Evolutionary conservation across 2,113 vertebrate genomes (phyloP), one percentile per base, ranked within the genome.

Genomic region (Elgaria multicarinata): DNA sequence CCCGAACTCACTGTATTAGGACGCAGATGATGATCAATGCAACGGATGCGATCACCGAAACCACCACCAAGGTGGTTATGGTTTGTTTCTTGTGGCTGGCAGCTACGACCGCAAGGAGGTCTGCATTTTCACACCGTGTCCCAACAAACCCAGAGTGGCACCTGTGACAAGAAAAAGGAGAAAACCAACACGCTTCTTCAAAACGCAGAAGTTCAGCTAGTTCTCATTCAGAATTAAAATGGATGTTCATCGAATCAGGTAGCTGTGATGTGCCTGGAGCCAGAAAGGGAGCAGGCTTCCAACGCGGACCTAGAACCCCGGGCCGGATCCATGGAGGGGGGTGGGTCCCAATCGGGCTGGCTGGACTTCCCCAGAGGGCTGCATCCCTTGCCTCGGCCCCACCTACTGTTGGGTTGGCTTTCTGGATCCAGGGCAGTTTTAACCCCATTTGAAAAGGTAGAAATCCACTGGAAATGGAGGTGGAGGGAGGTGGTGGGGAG

Each of bases 101-200:
- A 0, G 99, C 98, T 44, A 99, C 99, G 44, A 99, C 98, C 0
- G 99, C 99, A 26, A 99, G 97, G 67, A 99, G 98, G 95, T 99
- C 99, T 0, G 98, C 98, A 9, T 99, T 98, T 87, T 99, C 98
- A 83, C 99, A 99, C 39, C 98, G 98, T 0, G 97, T 97, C 28
- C 99, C 99, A 0, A 99, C 95, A 8, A 98, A 99, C 9, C 99
- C 98, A 0, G 95, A 96, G 69, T 98, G 98, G 92, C 99, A 99
- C 91, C 98, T 99, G 95, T 39, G 1, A 6, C 18, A 4, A 31
- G 2, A 46, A 9, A 10, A 0, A 28, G 42, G 3, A 58, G 46
- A 33, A 4, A 4, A 1, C 26, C 26, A 71, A 24, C 2, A 24
- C 13, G 20, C 4, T 36, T 72, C 28, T 26, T 22, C 12, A 33